These are phyloP conservation scores for Drosophila nr. perissopoda DNA, from an alignment of 2,888 invertebrate genomes.

Conservation along the genomic window DNA sequence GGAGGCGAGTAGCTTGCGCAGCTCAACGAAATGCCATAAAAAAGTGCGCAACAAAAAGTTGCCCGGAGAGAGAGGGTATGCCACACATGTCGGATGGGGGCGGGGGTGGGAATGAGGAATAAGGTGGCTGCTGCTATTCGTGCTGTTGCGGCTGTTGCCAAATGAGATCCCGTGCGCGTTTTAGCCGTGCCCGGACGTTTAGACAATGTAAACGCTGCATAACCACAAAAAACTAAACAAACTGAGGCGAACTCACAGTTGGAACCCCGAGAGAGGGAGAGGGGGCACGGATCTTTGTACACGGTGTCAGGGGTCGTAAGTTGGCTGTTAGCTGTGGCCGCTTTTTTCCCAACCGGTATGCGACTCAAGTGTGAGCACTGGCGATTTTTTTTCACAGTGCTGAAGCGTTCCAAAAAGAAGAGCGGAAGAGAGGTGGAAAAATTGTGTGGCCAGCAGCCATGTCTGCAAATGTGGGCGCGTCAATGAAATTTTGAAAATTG, in stretches of 20 bases:
- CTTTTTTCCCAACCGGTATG: constrained; percentile 31
- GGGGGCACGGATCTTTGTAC: not conserved
- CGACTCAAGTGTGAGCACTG: constrained; percentile 70
- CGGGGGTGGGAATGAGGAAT: not conserved
- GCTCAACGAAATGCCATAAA: constrained; percentile 71
- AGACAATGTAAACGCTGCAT: constrained; percentile 77
- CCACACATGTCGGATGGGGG: constrained; percentile 8
- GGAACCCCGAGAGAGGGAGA: not conserved
- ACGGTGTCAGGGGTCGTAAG: constrained; percentile 1
- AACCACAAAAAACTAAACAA: constrained; percentile 75
- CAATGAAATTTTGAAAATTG: constrained; percentile 63
- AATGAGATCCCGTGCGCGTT: constrained; percentile 56
- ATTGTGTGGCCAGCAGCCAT: constrained; percentile 33
- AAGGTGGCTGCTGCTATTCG: not conserved
- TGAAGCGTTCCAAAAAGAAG: constrained; percentile 26
- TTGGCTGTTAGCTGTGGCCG: constrained; percentile 9
- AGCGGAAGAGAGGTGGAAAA: not conserved
- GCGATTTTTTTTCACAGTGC: constrained; percentile 55
- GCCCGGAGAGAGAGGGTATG: constrained; percentile 4
- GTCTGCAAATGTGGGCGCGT: constrained; percentile 65
- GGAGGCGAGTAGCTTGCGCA: constrained; percentile 33
- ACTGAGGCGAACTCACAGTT: constrained; percentile 44
- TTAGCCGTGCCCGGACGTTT: constrained; percentile 70
- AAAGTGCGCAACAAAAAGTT: constrained; percentile 74
- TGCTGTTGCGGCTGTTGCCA: constrained; percentile 31